phyloP scores from a whole-genome alignment of 2,113 vertebrate species.

The Gnathonemus echidnorhynchus region DNA sequence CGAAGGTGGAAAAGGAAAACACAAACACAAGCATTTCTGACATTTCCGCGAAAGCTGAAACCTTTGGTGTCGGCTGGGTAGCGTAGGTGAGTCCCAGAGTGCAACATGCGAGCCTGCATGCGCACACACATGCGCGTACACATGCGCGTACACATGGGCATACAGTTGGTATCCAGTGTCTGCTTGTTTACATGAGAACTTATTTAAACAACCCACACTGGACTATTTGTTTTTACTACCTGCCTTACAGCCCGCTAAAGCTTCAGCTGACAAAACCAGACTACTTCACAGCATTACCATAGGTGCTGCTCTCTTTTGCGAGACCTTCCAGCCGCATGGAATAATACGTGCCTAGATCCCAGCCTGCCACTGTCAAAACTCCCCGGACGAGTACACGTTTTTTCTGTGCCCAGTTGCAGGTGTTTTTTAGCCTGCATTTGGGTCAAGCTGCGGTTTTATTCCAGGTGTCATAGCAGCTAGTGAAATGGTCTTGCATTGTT shows the following conservation, averaged over 20 bases:
- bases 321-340: conserved; percentile 51
- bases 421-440: background rate
- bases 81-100: background rate
- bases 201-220: conserved; percentile 50
- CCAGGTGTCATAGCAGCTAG: background rate
- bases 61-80: background rate
- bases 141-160: background rate
- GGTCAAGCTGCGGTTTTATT: background rate
- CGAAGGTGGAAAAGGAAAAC: background rate
- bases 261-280: conserved; percentile 58
- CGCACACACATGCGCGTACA: background rate
- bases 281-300: conserved; percentile 57
- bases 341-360: background rate
- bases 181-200: conserved; percentile 47
- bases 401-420: background rate
- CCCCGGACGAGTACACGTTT: background rate
- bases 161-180: conserved; percentile 33
- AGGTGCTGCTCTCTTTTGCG: conserved; percentile 62
- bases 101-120: background rate
- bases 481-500: background rate
- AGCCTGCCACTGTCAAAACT: background rate
- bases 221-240: conserved; percentile 35
- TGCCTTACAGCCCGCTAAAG: conserved; percentile 41
- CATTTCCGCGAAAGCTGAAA: background rate
- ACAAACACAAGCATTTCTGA: background rate